A percentile compares a stretch with the other conserved stretches of the same genome.
Evolutionary conservation across 2,113 vertebrate species (phyloP).

Genomic region (Gallinago media): DNA sequence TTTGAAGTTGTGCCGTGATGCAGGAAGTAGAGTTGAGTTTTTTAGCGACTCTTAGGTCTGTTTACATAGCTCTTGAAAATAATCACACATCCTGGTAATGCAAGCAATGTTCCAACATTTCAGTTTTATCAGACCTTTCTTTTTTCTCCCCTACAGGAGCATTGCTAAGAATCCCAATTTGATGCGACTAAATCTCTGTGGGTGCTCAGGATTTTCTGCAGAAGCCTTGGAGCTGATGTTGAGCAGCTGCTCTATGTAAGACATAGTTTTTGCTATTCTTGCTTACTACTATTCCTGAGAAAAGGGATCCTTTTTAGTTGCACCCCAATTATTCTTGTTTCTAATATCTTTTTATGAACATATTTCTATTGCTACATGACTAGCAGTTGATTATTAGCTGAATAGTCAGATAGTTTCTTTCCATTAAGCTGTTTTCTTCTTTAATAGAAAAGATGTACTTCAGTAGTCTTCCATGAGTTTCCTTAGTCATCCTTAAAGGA

Average conservation of each 20-base stretch:
- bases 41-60: neutral
- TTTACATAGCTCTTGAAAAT: neutral
- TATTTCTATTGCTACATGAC: neutral
- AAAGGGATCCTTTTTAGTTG: neutral
- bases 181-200: slow-evolving; percentile 86
- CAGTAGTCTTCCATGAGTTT: neutral
- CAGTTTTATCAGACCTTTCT: neutral
- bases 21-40: neutral
- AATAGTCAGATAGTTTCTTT: neutral
- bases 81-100: neutral
- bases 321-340: neutral
- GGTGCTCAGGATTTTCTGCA: slow-evolving; percentile 87
- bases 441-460: neutral
- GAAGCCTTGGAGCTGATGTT: slow-evolving; percentile 80
- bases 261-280: neutral
- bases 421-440: neutral
- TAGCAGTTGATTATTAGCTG: neutral
- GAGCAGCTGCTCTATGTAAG: slow-evolving; percentile 81
- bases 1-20: neutral
- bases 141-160: slow-evolving; percentile 68
- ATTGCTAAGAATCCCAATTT: slow-evolving; percentile 83
- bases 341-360: neutral
- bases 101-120: neutral
- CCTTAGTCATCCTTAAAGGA: neutral
- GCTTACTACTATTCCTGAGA: neutral